Evolutionary conservation across 2,888 invertebrate genomes (phyloP).

Genomic region (Tetanocera ferruginea): DNA sequence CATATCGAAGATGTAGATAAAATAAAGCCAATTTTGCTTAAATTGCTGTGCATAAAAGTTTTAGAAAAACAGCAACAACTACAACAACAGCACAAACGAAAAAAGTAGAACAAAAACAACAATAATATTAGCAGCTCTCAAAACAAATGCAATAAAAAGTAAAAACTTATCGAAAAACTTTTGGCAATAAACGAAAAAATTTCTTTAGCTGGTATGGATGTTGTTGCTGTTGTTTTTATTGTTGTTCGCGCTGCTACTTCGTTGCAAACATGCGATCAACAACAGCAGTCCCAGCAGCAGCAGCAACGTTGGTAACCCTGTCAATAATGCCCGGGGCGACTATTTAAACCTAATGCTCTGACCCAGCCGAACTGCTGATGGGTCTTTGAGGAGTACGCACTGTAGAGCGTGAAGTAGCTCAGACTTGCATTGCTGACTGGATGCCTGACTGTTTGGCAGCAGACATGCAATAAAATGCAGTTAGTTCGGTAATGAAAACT

Average conservation of each 20-base stretch:
- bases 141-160: neutral
- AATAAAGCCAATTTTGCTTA: constrained; percentile 12
- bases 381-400: neutral
- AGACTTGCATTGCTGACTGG: neutral
- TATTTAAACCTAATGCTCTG: constrained; percentile 15
- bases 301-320: neutral
- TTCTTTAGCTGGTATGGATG: neutral
- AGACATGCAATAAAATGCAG: constrained; percentile 32
- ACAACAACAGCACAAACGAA: neutral
- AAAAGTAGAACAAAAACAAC: neutral
- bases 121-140: neutral
- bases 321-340: constrained; percentile 12
- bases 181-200: constrained; percentile 10
- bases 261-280: constrained; percentile 17
- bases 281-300: constrained; percentile 8
- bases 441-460: neutral
- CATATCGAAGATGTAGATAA: constrained; percentile 24
- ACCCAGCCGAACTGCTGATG: neutral
- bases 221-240: neutral
- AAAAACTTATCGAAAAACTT: constrained; percentile 21
- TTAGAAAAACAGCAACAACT: neutral
- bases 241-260: neutral
- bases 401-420: neutral
- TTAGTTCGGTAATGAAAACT: constrained; percentile 37
- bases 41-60: neutral